Conservation (phyloP, 2,797 vertebrate species). For the Alca torda region DNA sequence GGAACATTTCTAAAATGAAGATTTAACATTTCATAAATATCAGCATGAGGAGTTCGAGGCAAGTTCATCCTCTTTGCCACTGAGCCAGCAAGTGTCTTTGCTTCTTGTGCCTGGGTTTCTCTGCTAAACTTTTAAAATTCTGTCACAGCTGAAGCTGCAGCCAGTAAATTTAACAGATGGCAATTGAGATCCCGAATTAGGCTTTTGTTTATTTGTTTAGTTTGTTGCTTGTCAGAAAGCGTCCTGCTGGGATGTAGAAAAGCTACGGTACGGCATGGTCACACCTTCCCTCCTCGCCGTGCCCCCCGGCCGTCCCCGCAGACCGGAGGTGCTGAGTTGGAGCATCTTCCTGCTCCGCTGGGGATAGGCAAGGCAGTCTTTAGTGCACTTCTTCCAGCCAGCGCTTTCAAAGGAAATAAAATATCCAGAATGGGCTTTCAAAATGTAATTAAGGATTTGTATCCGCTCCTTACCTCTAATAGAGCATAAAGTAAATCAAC, state of each 20-base stretch:
- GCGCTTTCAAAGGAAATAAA: neutral
- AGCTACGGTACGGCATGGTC: neutral
- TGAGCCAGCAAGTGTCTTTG: neutral
- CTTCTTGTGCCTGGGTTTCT: constrained; percentile 2
- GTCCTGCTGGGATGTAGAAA: neutral
- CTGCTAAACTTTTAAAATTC: neutral
- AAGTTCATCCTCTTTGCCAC: neutral
- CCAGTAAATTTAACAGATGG: neutral
- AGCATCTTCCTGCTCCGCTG: neutral
- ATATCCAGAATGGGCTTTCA: constrained; percentile 2
- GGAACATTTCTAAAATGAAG: neutral
- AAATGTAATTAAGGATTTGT: constrained; percentile 28
- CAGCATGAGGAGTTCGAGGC: neutral
- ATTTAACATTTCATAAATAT: constrained; percentile 5
- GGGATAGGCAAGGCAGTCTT: neutral
- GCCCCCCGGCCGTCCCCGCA: neutral
- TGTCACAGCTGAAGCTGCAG: neutral
- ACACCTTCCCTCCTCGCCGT: neutral
- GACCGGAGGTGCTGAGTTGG: neutral
- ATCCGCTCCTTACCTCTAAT: constrained; percentile 8
- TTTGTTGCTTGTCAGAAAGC: neutral
- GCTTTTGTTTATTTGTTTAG: neutral
- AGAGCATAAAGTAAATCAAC: neutral
- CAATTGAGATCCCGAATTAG: neutral
- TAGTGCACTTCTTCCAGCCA: neutral